Conservation (phyloP, 2,113 vertebrate species). For the Trichomycterus rosablanca region DNA sequence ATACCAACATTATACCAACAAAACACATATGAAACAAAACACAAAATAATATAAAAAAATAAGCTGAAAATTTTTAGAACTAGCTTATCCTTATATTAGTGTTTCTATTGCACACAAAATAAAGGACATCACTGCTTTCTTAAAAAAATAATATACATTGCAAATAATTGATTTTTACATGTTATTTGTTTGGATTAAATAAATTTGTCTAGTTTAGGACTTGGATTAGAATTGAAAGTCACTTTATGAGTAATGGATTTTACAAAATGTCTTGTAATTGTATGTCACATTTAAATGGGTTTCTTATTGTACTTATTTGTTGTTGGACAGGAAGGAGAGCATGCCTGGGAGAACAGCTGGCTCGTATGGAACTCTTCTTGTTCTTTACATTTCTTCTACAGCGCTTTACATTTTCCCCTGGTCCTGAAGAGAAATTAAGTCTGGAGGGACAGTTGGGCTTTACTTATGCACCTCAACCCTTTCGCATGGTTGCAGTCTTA, state of each 20-base stretch:
- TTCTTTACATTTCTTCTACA: constrained; percentile 49
- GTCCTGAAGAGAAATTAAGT: constrained; percentile 19
- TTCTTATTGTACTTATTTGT: not conserved
- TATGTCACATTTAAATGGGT: not conserved
- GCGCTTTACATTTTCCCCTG: constrained; percentile 61
- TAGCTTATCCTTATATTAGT: no score
- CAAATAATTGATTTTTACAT: no score
- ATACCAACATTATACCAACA: no score
- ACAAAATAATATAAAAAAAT: no score
- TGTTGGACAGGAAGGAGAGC: constrained; percentile 29
- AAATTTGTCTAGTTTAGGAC: no score
- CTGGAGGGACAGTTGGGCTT: not conserved
- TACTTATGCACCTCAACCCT: not conserved
- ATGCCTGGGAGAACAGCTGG: constrained; percentile 38
- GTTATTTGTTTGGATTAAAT: no score
- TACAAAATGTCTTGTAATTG: not conserved
- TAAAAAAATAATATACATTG: no score
- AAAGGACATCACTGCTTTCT: no score
- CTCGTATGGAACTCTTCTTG: constrained; percentile 44
- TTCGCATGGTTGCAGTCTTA: constrained; percentile 52
- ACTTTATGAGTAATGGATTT: not conserved
- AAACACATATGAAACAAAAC: no score
- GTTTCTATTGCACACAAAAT: no score
- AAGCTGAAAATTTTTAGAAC: no score
- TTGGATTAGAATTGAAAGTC: no score